Evolutionary conservation across 2,888 invertebrate species (phyloP).

Genomic region (Fragum sueziense): DNA sequence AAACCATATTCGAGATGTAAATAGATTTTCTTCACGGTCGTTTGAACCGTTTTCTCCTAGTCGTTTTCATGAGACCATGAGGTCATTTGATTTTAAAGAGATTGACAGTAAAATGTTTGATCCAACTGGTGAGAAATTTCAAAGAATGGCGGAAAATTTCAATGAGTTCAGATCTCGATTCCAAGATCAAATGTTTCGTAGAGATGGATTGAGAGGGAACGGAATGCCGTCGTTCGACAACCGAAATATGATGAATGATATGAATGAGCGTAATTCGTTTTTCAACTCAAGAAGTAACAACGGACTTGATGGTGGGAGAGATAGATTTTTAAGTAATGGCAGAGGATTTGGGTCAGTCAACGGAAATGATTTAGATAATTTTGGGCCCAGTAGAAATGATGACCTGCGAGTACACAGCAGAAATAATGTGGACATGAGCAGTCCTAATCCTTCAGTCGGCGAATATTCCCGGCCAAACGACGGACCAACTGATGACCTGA

Average conservation of each 20-base stretch:
- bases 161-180: slow-evolving; percentile 56
- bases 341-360: slow-evolving; percentile 42
- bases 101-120: slow-evolving; percentile 49
- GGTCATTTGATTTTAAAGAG: slow-evolving; percentile 55
- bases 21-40: slow-evolving; percentile 46
- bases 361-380: slow-evolving; percentile 47
- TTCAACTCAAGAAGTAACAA: slow-evolving; percentile 45
- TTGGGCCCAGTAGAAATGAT: slow-evolving; percentile 39
- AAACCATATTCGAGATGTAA: slow-evolving; percentile 56
- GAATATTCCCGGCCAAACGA: slow-evolving; percentile 43
- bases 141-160: slow-evolving; percentile 62
- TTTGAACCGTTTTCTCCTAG: slow-evolving; percentile 60
- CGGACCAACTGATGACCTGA: slow-evolving; percentile 41
- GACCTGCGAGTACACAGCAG: slow-evolving; percentile 43
- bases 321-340: slow-evolving; percentile 44
- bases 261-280: slow-evolving; percentile 47
- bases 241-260: slow-evolving; percentile 50
- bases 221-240: slow-evolving; percentile 44
- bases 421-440: slow-evolving; percentile 50
- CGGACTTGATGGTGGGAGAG: slow-evolving; percentile 34
- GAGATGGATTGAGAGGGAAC: slow-evolving; percentile 41
- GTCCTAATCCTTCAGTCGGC: slow-evolving; percentile 30
- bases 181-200: slow-evolving; percentile 55
- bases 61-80: slow-evolving; percentile 49
- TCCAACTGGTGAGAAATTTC: slow-evolving; percentile 55